A percentile compares a stretch with the other conserved stretches of the same genome.
Conservation (phyloP, 2,797 vertebrate species). For the Hemitrygon akajei region DNA sequence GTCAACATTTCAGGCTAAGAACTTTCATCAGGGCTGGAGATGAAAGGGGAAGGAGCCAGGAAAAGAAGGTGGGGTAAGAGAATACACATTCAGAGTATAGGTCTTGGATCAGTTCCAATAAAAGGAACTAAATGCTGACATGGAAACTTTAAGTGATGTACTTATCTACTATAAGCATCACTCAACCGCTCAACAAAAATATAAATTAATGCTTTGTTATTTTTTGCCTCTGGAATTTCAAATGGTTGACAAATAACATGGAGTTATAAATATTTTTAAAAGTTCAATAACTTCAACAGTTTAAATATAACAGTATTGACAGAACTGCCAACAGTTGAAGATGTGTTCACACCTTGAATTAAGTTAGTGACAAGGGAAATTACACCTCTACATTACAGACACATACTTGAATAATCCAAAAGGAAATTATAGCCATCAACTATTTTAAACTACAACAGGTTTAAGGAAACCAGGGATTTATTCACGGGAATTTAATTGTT, state of each 20-base stretch:
- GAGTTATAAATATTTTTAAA: not conserved
- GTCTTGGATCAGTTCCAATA: not conserved
- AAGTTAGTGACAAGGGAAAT: not conserved
- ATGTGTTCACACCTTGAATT: slow-evolving; percentile 24
- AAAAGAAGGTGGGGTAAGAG: too few species aligned
- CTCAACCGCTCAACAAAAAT: not conserved
- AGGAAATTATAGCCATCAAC: not conserved
- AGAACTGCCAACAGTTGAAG: not conserved
- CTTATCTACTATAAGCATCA: not conserved
- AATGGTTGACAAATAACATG: not conserved
- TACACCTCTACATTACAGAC: not conserved
- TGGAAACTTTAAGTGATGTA: not conserved
- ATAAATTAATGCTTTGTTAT: not conserved
- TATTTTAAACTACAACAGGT: not conserved
- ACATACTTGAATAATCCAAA: not conserved
- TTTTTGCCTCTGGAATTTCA: not conserved
- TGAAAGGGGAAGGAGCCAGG: too few species aligned
- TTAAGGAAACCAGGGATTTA: not conserved
- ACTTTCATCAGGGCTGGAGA: too few species aligned
- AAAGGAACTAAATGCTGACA: not conserved
- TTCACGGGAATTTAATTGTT: not conserved
- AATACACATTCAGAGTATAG: not conserved
- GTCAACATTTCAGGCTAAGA: too few species aligned
- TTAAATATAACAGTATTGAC: not conserved
- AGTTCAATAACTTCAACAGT: not conserved